Evolutionary conservation across 2,888 invertebrate genomes (phyloP).

Genomic region (Drosophila sordidapex): DNA sequence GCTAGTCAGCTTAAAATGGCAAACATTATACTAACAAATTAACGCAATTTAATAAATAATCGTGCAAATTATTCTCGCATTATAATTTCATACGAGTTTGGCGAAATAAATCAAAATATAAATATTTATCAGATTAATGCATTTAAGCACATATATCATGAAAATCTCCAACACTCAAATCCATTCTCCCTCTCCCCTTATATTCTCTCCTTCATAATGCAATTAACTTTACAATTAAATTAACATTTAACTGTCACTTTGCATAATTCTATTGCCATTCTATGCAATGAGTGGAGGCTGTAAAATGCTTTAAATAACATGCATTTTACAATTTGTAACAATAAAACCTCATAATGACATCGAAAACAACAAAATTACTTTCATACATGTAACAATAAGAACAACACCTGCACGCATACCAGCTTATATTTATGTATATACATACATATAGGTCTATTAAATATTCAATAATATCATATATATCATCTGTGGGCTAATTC

Average conservation of each 20-base stretch:
- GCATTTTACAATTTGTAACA: constrained; percentile 53
- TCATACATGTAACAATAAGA: constrained; percentile 16
- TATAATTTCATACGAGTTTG: background rate
- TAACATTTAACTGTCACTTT: constrained; percentile 33
- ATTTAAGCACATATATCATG: constrained; percentile 24
- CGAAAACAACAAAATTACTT: background rate
- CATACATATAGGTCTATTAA: constrained; percentile 20
- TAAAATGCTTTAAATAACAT: constrained; percentile 51
- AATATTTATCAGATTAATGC: constrained; percentile 12
- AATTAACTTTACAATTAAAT: constrained; percentile 57
- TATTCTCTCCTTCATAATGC: constrained; percentile 16
- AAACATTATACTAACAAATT: background rate
- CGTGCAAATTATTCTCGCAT: background rate
- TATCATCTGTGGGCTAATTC: constrained; percentile 24
- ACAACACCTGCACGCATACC: constrained; percentile 24
- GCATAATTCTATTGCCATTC: constrained; percentile 37
- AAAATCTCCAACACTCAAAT: background rate
- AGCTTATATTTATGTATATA: background rate
- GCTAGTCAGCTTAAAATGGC: constrained; percentile 7
- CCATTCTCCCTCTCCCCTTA: background rate
- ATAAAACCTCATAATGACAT: constrained; percentile 26
- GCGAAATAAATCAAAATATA: constrained; percentile 2
- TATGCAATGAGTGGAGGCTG: constrained; percentile 33
- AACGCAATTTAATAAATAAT: background rate
- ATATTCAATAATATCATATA: constrained; percentile 30